phyloP scores from a whole-genome alignment of 2,797 vertebrate genomes.

The Monodelphis domestica region DNA sequence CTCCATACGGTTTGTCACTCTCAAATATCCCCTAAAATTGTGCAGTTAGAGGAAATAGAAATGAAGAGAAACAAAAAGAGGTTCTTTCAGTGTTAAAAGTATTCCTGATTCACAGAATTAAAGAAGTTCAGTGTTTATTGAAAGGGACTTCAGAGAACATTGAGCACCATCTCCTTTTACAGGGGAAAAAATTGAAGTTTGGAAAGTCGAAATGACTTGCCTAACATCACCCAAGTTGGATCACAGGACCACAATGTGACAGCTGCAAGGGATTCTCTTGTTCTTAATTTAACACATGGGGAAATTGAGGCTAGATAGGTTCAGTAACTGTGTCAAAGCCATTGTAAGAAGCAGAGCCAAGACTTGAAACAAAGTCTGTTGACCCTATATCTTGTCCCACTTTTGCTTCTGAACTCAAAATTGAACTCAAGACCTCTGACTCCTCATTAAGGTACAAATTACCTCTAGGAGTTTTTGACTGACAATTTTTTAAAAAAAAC shows the following conservation, averaged over 20 bases:
- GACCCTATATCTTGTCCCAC: neutral
- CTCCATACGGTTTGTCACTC: constrained; percentile 84
- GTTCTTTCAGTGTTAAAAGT: constrained; percentile 70
- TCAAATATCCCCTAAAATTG: constrained; percentile 78
- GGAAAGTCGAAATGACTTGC: constrained; percentile 20
- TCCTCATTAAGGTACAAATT: neutral
- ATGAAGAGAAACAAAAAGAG: constrained; percentile 68
- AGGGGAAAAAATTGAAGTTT: constrained; percentile 17
- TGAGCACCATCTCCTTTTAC: neutral
- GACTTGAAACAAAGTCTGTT: neutral
- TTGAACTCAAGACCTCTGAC: neutral
- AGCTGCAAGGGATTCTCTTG: neutral
- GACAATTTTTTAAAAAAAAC: no score
- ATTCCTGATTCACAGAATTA: constrained; percentile 72
- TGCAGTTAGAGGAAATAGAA: constrained; percentile 78
- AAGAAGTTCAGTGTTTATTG: neutral
- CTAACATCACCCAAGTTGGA: neutral
- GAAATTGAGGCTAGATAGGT: neutral
- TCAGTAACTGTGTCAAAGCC: neutral
- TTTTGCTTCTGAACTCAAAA: neutral
- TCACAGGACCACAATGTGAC: neutral
- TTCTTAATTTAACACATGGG: neutral
- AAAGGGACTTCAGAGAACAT: neutral
- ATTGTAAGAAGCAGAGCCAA: neutral
- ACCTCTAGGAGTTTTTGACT: neutral